phyloP scores from a whole-genome alignment of 1,140 invertebrate species.

The Platyscapa corneri region DNA sequence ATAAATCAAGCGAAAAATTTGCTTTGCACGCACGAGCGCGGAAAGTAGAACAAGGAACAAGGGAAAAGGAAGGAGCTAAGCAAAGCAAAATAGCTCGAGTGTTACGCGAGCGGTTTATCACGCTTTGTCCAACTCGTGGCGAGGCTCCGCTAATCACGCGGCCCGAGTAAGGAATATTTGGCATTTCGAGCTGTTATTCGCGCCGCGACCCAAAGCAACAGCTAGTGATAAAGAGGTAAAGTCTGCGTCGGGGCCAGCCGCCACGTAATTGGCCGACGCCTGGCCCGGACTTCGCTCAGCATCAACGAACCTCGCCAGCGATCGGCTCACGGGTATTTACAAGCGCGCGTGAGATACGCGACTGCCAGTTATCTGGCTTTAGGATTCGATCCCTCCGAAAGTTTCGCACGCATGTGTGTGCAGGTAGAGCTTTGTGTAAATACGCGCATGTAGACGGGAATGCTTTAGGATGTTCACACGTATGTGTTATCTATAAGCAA shows the following conservation, averaged over 20 bases:
- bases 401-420: background rate
- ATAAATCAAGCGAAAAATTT: background rate
- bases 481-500: constrained; percentile 9
- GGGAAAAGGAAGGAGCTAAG: background rate
- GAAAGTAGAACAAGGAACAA: background rate
- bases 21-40: background rate
- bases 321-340: background rate
- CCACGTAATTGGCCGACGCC: no score
- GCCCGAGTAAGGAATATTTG: background rate
- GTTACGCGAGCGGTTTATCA: no score
- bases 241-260: no score
- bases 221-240: background rate
- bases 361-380: background rate
- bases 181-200: background rate
- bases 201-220: background rate
- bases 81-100: background rate
- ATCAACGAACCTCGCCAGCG: background rate
- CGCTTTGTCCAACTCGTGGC: no score
- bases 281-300: background rate
- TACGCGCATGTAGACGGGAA: background rate
- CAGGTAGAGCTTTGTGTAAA: background rate
- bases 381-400: background rate
- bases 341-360: background rate
- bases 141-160: no score
- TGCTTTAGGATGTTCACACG: background rate